Evolutionary conservation across 2,888 invertebrate genomes (phyloP), one percentile per base, ranked within the genome.

Genomic region (Microplitis manilae): DNA sequence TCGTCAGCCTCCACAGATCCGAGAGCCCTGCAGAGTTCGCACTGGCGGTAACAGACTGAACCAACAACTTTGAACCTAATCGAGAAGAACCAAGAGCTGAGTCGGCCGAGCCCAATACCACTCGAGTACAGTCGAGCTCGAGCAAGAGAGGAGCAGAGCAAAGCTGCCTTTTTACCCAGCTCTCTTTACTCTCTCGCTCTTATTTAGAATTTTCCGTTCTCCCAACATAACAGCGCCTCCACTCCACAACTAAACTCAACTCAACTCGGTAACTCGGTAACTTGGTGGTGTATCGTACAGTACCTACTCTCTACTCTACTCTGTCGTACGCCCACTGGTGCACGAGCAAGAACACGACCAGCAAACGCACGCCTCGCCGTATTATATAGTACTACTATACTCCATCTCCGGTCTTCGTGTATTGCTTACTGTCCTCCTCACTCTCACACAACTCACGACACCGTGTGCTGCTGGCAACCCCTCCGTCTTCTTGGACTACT

Each of bases 261-360:
- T 30, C 30, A 4, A 30, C 30, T 30, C 30, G 30, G 30, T 30
- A 30, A 30, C 30, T 30, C 30, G 30, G 30, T 30, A 30, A 30
- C 30, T 30, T 30, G 30, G 30, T 30, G 30, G 30, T 30, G 30
- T 30, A 30, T 30, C 30, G 30, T 30, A 30, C 30, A 30, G 30
- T 30, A 30, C 30, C 30, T 30, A 30, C 30, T 30, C 30, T 30
- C 30, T 30, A 30, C 20, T 20, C 20, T 20, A 20, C 84, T 86
- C 84, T 77, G 86, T 86, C 86, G 86, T 86, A 86, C 87, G 84
- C 85, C 84, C 86, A 83, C 85, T 83, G 81, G 30, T 30, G 30
- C 30, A 30, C 30, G 30, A 30, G 30, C 30, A 30, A 30, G 30
- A 30, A 30, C 30, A 30, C 67, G 9, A 15, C n/a, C 41, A 30